Evolutionary conservation across 1,140 invertebrate species (phyloP), one percentile per base, ranked within the genome.

Genomic region (Neodiprion lecontei): DNA sequence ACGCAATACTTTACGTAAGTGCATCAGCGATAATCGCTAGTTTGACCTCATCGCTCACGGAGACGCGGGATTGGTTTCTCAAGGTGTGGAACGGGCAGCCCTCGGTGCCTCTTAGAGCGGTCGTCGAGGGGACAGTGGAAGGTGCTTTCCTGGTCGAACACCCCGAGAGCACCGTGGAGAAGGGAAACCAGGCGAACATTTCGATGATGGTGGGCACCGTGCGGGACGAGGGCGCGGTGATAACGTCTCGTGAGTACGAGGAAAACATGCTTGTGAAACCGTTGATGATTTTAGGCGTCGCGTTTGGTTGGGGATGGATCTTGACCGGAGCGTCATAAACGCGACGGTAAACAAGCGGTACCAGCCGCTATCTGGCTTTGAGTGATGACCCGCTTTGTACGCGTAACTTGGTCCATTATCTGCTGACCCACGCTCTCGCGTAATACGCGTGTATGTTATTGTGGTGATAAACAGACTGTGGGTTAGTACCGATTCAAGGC

Each of bases 1-100:
- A 85, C 70, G 74, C 71, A 66, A 73, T 71, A 23, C 71, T 80
- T 23, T 72, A 78, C 67, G 81, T 82, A 21, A 69, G 67, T 47
- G 11, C 61, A 65, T 14, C 1, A 40, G 28, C 28, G 28, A 40
- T 40, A 40, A 40, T 40, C 28, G 28, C 28, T 40, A 4, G 0
- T 40, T 40, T 5, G 28, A 40, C 28, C 28, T 40, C 28, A 40
- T 40, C 28, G 28, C 28, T 40, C 28, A 40, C 28, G 28, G 28
- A 40, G 28, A 40, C 28, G 28, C 17, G 61, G 7, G 7, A 14
- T 69, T 14, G 40, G 7, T 69, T 5, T 23, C 9, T 69, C 12
- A 21, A 69, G 67, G 9, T 69, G 10, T 69, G 67, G 67, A 69
- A 14, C 21, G 8, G 11, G 10, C 67, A 23, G 9, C 67, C 67